These are phyloP conservation scores for Phocides pigmalion DNA, from an alignment of 1,140 invertebrate species.

Conservation along the genomic window DNA sequence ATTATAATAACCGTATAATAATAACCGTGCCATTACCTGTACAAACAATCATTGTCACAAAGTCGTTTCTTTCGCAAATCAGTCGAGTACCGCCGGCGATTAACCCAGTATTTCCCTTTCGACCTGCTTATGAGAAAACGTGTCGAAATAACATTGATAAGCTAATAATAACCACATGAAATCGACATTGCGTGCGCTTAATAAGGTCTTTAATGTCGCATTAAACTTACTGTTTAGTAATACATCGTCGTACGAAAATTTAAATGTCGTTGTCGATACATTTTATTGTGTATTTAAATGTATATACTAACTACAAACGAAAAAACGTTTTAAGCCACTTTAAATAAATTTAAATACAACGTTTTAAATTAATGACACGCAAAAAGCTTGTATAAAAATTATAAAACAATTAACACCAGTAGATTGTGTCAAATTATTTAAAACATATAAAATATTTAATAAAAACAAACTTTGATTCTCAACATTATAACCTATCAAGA, in stretches of 20 bases:
- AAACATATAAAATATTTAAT: too few relatives aligned
- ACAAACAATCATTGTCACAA: conserved; percentile 10
- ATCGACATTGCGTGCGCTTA: conserved; percentile 28
- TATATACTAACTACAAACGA: too few relatives aligned
- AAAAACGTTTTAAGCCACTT: neutral
- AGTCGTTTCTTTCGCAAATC: conserved; percentile 23
- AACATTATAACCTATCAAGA: too few relatives aligned
- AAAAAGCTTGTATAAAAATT: too few relatives aligned
- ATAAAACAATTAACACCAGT: too few relatives aligned
- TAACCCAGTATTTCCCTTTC: conserved; percentile 39
- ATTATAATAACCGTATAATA: conserved; percentile 4
- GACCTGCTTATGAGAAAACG: conserved; percentile 35
- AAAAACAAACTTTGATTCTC: too few relatives aligned
- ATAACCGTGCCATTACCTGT: neutral
- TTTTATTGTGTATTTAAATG: conserved; percentile 11
- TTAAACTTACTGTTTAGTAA: conserved; percentile 7
- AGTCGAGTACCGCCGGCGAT: conserved; percentile 13
- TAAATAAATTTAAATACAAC: too few relatives aligned
- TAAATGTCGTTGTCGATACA: neutral
- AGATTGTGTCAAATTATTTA: too few relatives aligned
- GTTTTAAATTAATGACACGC: too few relatives aligned
- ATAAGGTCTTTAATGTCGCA: conserved; percentile 21
- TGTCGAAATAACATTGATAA: conserved; percentile 44
- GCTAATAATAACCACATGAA: conserved; percentile 37
- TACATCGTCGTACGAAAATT: neutral